These are phyloP conservation scores for Dermolepida albohirtum DNA, from an alignment of 2,888 invertebrate species.

Conservation along the genomic window DNA sequence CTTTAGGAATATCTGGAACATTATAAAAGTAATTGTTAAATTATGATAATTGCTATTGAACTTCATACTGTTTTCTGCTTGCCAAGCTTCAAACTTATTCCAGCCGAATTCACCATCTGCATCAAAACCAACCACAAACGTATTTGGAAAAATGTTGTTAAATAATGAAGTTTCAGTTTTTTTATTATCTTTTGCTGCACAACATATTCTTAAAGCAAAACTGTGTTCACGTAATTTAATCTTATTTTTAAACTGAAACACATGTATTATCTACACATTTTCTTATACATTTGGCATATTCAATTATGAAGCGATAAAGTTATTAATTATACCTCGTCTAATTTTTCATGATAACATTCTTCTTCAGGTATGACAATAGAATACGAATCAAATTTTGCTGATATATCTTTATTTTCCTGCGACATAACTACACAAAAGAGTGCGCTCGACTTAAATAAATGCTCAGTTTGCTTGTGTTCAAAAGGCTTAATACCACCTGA, in stretches of 20 bases:
- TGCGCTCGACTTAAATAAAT: constrained; percentile 5
- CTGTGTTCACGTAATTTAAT: constrained; percentile 35
- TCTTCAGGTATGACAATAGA: constrained; percentile 37
- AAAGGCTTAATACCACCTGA: constrained; percentile 48
- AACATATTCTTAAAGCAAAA: constrained; percentile 51
- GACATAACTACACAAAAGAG: constrained; percentile 42
- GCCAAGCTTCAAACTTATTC: constrained; percentile 47
- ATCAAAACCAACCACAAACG: constrained; percentile 56
- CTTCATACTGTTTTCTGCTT: constrained; percentile 11
- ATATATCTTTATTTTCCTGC: constrained; percentile 8
- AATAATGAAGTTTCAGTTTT: constrained; percentile 37
- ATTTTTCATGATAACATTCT: constrained; percentile 26
- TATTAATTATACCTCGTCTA: constrained; percentile 28
- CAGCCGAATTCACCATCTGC: constrained; percentile 59
- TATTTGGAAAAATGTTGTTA: constrained; percentile 42
- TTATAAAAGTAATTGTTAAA: background rate
- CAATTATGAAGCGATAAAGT: background rate
- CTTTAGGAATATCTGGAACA: constrained; percentile 3
- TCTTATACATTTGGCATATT: background rate
- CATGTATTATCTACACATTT: background rate
- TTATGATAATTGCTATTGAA: background rate
- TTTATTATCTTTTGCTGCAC: constrained; percentile 42
- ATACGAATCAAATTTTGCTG: constrained; percentile 43
- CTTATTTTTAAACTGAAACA: constrained; percentile 38
- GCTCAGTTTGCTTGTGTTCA: background rate